These are phyloP conservation scores for Lysandra bellargus DNA, from an alignment of 2,888 invertebrate genomes.

Conservation along the genomic window DNA sequence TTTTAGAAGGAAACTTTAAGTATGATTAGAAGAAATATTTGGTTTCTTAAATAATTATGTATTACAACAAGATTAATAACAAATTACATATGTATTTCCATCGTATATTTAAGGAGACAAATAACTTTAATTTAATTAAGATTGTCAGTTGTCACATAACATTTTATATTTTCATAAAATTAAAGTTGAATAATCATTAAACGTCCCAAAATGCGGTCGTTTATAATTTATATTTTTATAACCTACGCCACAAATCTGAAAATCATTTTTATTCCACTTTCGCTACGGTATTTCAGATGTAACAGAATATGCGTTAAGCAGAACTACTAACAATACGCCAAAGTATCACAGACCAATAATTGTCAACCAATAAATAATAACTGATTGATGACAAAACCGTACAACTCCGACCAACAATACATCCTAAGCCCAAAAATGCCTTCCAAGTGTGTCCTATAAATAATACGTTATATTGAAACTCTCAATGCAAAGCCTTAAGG, in stretches of 20 bases:
- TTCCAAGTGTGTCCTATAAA: slow-evolving; percentile 78
- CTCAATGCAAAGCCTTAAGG: slow-evolving; percentile 74
- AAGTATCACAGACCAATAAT: slow-evolving; percentile 61
- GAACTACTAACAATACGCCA: slow-evolving; percentile 3
- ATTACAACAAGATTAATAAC: neutral
- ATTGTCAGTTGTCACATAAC: too few relatives aligned
- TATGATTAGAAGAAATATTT: neutral
- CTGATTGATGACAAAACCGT: slow-evolving; percentile 64
- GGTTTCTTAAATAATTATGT: neutral
- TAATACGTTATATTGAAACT: slow-evolving; percentile 77
- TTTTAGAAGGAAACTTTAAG: neutral
- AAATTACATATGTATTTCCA: neutral
- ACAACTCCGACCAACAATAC: slow-evolving; percentile 55
- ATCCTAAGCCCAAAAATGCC: slow-evolving; percentile 67
- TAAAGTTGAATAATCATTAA: too few relatives aligned
- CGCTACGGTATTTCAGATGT: slow-evolving; percentile 16
- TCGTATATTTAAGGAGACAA: too few relatives aligned
- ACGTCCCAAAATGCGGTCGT: neutral
- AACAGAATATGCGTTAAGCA: slow-evolving; percentile 36
- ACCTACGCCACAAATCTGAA: neutral
- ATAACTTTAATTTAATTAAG: too few relatives aligned
- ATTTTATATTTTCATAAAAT: too few relatives aligned
- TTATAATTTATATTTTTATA: neutral
- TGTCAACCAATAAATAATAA: slow-evolving; percentile 58
- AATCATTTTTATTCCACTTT: neutral